Evolutionary conservation across 64 coral and sea anemone species (phyloP).

Genomic region (Catalaphyllia jardinei): DNA sequence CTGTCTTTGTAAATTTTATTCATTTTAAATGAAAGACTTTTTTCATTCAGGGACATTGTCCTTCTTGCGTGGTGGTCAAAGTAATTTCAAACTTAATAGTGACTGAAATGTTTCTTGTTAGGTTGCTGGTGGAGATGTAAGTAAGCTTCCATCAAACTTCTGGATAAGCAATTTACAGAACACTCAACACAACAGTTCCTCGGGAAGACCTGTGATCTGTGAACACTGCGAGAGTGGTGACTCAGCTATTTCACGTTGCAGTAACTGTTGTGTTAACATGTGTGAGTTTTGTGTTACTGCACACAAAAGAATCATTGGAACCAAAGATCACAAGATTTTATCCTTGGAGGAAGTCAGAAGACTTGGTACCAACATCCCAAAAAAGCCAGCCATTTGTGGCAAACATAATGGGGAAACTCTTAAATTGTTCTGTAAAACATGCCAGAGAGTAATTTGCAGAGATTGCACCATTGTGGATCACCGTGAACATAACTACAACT

Average conservation of each 20-base stretch:
- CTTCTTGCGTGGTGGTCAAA: too few species aligned
- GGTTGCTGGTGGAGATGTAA: background rate
- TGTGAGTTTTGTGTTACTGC: slow-evolving; percentile 23
- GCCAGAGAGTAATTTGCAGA: slow-evolving; percentile 43
- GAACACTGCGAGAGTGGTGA: background rate
- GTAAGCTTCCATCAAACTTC: background rate
- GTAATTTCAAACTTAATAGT: too few species aligned
- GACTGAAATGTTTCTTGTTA: background rate
- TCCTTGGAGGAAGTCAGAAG: slow-evolving; percentile 26
- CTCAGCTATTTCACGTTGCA: background rate
- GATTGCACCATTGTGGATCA: slow-evolving; percentile 66
- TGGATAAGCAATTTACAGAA: background rate
- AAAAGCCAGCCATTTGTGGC: background rate
- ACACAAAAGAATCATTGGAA: slow-evolving; percentile 18
- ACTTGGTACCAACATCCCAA: slow-evolving; percentile 4
- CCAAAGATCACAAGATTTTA: slow-evolving; percentile 22
- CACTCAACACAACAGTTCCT: background rate
- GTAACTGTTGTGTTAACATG: background rate
- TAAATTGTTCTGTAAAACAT: slow-evolving; percentile 50
- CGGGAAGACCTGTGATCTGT: background rate
- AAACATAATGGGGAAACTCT: slow-evolving; percentile 23
- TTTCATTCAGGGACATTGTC: too few species aligned
- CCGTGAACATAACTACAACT: slow-evolving; percentile 23
- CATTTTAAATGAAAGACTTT: background rate
- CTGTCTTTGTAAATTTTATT: too few species aligned